Evolutionary conservation across 2,888 invertebrate species (phyloP), one percentile per base, ranked within the genome.

Genomic region (Geotrupes spiniger): DNA sequence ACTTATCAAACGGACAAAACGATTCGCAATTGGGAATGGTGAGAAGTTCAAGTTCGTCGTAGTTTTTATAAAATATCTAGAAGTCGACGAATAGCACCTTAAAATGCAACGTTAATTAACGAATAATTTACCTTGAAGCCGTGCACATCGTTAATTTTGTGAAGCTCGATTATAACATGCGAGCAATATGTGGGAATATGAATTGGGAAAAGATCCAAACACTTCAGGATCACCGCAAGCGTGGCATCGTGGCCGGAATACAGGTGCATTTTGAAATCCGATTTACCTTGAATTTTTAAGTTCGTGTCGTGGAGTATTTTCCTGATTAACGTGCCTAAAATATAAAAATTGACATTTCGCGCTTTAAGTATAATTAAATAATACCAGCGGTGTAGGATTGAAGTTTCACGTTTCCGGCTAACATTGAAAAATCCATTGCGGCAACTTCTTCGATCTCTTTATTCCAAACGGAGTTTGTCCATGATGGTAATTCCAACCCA

Each of bases 191-290:
- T 25, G 2, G 49, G 49, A 6, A 43, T 15, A 27, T 49, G 33
- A 16, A 14, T 76, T 47, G 84, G 78, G 0, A 76, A 74, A 57
- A 85, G 81, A 36, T 85, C 84, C 59, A 94, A 76, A 2, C 88
- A 80, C 49, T 85, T 79, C 76, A 92, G 80, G 28, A 90, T 67
- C 56, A 84, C 84, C 0, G 90, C 85, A 12, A 93, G 71, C 0
- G 88, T 91, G 2, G 89, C 77, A 71, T 94, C 93, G 67, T 94
- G 93, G 0, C 80, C 90, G 0, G 89, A 83, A 72, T 89, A 91
- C 46, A 91, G 66, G 62, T 81, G 80, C 52, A 89, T 72, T 36
- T 78, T 78, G 1, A 79, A 70, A 29, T 66, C 9, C 1, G 49
- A 72, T 29, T 77, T 79, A 14, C 77, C 74, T 28, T 77, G 68